Base-by-base conservation (phyloP, 2,888 invertebrate genomes). In the Lomographa bimaculata region DNA sequence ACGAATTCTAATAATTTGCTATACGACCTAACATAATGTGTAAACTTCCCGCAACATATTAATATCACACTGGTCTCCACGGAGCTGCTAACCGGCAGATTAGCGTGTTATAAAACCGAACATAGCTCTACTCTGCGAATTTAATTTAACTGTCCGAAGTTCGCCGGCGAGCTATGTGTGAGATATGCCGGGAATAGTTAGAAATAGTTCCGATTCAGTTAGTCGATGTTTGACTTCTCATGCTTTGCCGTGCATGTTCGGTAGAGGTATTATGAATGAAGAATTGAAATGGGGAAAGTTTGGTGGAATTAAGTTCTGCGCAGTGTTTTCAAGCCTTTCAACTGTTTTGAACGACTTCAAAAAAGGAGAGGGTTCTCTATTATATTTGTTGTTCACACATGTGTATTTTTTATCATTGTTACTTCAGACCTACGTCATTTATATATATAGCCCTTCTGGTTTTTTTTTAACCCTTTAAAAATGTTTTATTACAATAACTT, bases 101-200 rank as follows among this genome's bases (percentile, higher is more conserved):
- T 43, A 51, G 40, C 45, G 51, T 30, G 50, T 49, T 47, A 47
- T 51, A 49, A 49, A 51, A 54, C 45, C 33, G 41, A 42, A 35
- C 42, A 28, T 29, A 32, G 33, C 42, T 32, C 20, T 29, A 10
- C 24, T 29, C 23, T 7, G 5, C 41, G 45, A 51, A 51, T 54
- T 54, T 51, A 51, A 51, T 54, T 51, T 54, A 51, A 49, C 51
- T 51, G 51, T 43, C 49, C 30, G 30, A 54, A 54, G 45, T 54
- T 54, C 45, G 45, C 30, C 51, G 32, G 37, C 40, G 36, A 32
- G 30, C 30, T 6, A 25, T 26, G 30, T 44, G 33, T 26, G 21
- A 34, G 23, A 40, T 24, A 24, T 29, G 29, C 24, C 23, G 32
- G 32, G 25, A 26, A 8, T 10, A 5, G 21, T 21, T 17, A 3